Evolutionary conservation across 2,888 invertebrate genomes (phyloP), one percentile per base, ranked within the genome.

Genomic region (Taenaris catops): DNA sequence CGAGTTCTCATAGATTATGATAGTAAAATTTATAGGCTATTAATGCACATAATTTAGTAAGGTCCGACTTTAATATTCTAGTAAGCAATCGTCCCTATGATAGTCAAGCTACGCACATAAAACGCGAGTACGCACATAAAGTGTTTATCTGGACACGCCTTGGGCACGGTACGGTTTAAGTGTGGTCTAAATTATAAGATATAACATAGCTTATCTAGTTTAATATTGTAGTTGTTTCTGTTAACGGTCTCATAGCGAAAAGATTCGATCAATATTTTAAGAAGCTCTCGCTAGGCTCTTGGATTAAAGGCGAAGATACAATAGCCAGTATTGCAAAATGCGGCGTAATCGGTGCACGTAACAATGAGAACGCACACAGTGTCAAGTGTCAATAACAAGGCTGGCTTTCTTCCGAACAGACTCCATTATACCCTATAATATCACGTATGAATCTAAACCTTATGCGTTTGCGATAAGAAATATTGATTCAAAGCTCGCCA

Each of bases 361-460:
- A 68, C 64, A 76, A 68, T 64, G 80, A 54, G 65, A 49, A 62
- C 63, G 21, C 42, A 37, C 58, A 40, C 48, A 52, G 72, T 78
- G 63, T 81, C 81, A 69, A 81, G 80, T 83, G 60, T 79, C 80
- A 73, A 65, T 54, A 71, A 81, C 79, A 81, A 78, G 66, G 66
- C 63, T 41, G 55, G 71, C 80, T 72, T 75, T 81, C 78, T 75
- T 80, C 64, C 37, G 41, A 63, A 72, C 65, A 74, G 66, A 59
- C 61, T 51, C 60, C 68, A 59, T 66, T 74, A 65, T 69, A 35
- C 49, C 44, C 32, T 39, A 28, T 38, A 38, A 32, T 34, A 20
- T 18, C 24, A 7, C 5, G 9, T 19, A 8, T 20, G 20, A 41
- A 27, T 36, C 16, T 46, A 24, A 21, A 43, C 38, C 43, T 34